Conservation (phyloP, 2,888 invertebrate species). For the Strigamia transsilvanica region DNA sequence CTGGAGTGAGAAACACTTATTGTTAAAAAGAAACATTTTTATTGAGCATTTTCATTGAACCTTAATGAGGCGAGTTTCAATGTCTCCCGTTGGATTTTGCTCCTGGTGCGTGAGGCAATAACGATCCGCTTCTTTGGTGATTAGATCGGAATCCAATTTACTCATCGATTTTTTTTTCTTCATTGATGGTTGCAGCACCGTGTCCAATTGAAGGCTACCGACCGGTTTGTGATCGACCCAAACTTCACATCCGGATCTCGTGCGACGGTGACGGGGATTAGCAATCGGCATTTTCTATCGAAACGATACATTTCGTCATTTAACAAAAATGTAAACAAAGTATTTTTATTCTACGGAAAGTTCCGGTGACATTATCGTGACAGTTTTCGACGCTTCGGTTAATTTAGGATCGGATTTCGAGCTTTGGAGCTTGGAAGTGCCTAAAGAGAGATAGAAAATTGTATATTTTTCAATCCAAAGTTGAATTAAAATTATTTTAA, state of each 20-base stretch:
- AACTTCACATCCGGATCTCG: conserved; percentile 77
- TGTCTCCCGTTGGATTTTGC: conserved; percentile 88
- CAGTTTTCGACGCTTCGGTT: conserved; percentile 58
- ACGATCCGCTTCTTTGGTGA: conserved; percentile 71
- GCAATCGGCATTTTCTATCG: conserved; percentile 73
- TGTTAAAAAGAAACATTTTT: background rate
- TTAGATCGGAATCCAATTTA: conserved; percentile 78
- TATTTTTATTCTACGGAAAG: conserved; percentile 19
- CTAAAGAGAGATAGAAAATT: background rate
- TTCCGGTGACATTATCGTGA: background rate
- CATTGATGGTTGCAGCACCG: conserved; percentile 83
- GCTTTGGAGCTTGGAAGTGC: background rate
- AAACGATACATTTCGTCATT: conserved; percentile 27
- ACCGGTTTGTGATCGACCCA: conserved; percentile 93
- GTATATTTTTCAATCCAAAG: background rate
- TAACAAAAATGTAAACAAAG: background rate
- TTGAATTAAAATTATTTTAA: background rate
- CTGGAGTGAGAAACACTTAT: conserved; percentile 64
- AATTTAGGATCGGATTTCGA: conserved; percentile 53
- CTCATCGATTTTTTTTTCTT: conserved; percentile 83
- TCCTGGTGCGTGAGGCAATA: conserved; percentile 94
- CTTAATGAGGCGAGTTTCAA: conserved; percentile 91
- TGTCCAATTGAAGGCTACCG: conserved; percentile 77
- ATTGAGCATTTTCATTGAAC: background rate
- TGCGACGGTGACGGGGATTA: conserved; percentile 79